Conservation (phyloP, 2,888 invertebrate species). For the Scaeva pyrastri region DNA sequence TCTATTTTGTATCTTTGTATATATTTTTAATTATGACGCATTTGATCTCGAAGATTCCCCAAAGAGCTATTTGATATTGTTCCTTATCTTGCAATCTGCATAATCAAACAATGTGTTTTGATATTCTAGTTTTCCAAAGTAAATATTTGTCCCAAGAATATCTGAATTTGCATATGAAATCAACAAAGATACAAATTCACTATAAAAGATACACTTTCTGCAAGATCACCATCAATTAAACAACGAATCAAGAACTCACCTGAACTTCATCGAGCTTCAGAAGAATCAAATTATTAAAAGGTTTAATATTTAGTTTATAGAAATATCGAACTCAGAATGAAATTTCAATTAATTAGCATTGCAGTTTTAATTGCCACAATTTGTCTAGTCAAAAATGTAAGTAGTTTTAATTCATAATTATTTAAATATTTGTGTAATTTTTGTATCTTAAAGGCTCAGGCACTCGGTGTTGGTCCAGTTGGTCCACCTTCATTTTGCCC, state of each 20-base stretch:
- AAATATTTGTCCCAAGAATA: constrained; percentile 62
- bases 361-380: constrained; percentile 42
- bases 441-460: constrained; percentile 23
- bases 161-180: background rate
- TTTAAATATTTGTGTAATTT: background rate
- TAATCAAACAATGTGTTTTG: constrained; percentile 50
- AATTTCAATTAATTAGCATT: constrained; percentile 11
- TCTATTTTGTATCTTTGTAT: constrained; percentile 11
- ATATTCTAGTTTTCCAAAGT: constrained; percentile 61
- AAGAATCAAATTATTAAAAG: constrained; percentile 20
- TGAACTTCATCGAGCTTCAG: constrained; percentile 48
- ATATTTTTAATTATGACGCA: constrained; percentile 54
- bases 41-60: constrained; percentile 40
- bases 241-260: constrained; percentile 60
- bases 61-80: background rate
- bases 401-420: background rate
- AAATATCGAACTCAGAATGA: constrained; percentile 33
- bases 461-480: constrained; percentile 15
- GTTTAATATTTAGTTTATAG: background rate
- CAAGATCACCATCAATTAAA: constrained; percentile 31
- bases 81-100: constrained; percentile 50
- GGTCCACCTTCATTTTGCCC: constrained; percentile 58
- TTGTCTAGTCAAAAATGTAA: constrained; percentile 37
- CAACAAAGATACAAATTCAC: constrained; percentile 17
- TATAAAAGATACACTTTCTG: constrained; percentile 56